Evolutionary conservation across 2,888 invertebrate genomes (phyloP), one percentile per base, ranked within the genome.

Genomic region (Notodonta ziczac): DNA sequence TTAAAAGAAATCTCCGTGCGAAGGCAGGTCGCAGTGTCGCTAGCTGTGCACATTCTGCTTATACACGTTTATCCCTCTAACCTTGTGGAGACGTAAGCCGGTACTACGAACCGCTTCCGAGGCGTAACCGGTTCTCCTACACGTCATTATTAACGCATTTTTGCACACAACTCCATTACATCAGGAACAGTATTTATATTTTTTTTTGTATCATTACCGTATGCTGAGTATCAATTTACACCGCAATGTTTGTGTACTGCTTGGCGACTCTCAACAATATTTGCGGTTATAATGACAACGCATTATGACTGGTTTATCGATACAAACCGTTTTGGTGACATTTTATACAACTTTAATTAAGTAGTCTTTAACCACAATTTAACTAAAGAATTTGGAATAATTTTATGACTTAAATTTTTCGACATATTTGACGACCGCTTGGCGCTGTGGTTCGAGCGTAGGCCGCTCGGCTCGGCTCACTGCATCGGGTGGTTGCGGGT

Each of bases 101-200:
- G 70, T 74, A 58, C 44, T 56, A 50, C 60, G 10, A 60, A 65
- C 65, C 57, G 60, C 53, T 56, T 59, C 44, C 51, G 57, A 58
- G 44, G 40, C 40, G 51, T 39, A 69, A 73, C 74, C 72, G 72
- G 74, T 74, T 71, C 59, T 44, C 65, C 60, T 61, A 66, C 74
- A 59, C 60, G 60, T 40, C 46, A 61, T 55, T 65, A 73, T 73
- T 76, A 73, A 63, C 52, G 12, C 16, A 13, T 12, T 12, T 35
- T 13, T 32, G 52, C 52, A 52, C 16, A 7, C 32, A 52, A 32
- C 32, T 52, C 32, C 32, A 52, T 52, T 32, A 52, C 52, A 52
- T 52, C 52, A 32, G 24, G 35, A 7, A 32, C 32, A 32, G 9
- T 52, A 10, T 52, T 24, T 50, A 16, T 14, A 24, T 24, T 24